Base-by-base conservation (phyloP, 2,797 vertebrate genomes). In the Bufotes viridis region DNA sequence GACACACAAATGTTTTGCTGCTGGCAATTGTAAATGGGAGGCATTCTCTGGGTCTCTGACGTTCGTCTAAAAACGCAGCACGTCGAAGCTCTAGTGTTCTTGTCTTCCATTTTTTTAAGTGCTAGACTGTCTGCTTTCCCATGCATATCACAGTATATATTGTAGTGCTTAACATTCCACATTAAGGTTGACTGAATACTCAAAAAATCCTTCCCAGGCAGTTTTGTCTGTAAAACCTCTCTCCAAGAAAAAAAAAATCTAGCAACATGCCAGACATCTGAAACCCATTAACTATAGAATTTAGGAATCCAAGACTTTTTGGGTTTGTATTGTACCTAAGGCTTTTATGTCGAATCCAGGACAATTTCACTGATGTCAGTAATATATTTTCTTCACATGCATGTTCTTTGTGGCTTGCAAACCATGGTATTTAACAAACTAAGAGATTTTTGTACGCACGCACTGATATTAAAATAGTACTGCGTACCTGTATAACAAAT, bases 141-240 rank as follows among this genome's bases (percentile, higher is more conserved):
- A 82, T 89, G 51, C 70, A 82, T 87, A 88, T 90, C 86, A 90
- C 90, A 82, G 90, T 92, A 92, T 91, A 92, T 91, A 87, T 90
- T 92, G 84, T 90, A 92, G 91, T 86, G 91, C 90, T 91, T 92
- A 92, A 93, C 92, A 93, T 93, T 94, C 93, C 93, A 91, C 86
- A 87, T 91, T 92, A 88, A 91, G 93, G 93, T 93, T 93, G 92
- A 93, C 92, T 93, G 92, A 93, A 93, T 93, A 92, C 87, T 93
- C 90, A 74, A 7, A 91, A 91, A 91, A 91, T 91, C 92, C 92
- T 93, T 93, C 92, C 91, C 92, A 93, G 92, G 92, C 92, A 91
- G 92, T 92, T 91, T 92, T 91, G 90, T 90, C 91, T 93, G 92
- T 86, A 89, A 89, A 89, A 86, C 60, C 17, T 69, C 69, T 60